These are phyloP conservation scores for Ochropacha duplaris DNA, from an alignment of 2,888 invertebrate species.

Conservation along the genomic window DNA sequence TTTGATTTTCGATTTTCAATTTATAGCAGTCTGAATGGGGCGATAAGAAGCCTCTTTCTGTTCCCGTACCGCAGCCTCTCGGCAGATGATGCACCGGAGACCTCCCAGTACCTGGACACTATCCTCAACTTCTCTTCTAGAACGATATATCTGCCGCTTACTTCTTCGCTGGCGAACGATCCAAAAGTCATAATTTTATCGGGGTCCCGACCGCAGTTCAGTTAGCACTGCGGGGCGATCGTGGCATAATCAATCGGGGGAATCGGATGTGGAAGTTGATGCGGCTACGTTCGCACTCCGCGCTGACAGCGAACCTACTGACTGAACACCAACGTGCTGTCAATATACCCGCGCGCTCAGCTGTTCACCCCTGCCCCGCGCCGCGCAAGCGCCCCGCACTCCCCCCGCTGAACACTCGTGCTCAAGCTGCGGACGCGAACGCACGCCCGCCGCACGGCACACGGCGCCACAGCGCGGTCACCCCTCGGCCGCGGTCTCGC, in stretches of 20 bases:
- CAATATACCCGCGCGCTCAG: conserved; percentile 84
- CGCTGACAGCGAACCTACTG: conserved; percentile 82
- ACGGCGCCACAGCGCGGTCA: neutral
- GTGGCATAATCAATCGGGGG: conserved; percentile 68
- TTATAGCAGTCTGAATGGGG: conserved; percentile 70
- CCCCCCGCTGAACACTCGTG: conserved; percentile 54
- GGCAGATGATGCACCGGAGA: conserved; percentile 67
- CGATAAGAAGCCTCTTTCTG: conserved; percentile 58
- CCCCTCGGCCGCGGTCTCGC: conserved; percentile 19
- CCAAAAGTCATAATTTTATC: conserved; percentile 82
- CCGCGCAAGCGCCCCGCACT: conserved; percentile 59
- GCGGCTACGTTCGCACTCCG: conserved; percentile 78
- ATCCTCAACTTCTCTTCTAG: conserved; percentile 78
- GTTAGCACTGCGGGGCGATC: conserved; percentile 74
- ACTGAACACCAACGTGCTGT: conserved; percentile 80
- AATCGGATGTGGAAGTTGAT: conserved; percentile 38
- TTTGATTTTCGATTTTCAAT: conserved; percentile 15
- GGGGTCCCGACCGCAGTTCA: conserved; percentile 73
- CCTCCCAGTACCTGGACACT: conserved; percentile 79
- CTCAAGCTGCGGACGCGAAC: conserved; percentile 20
- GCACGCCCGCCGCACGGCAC: conserved; percentile 18
- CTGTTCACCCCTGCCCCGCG: conserved; percentile 77
- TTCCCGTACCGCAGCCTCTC: conserved; percentile 71
- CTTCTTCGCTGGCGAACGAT: conserved; percentile 73
- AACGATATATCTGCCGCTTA: conserved; percentile 73